Evolutionary conservation across 2,888 invertebrate species (phyloP).

Genomic region (Drosophila trichaetosa): DNA sequence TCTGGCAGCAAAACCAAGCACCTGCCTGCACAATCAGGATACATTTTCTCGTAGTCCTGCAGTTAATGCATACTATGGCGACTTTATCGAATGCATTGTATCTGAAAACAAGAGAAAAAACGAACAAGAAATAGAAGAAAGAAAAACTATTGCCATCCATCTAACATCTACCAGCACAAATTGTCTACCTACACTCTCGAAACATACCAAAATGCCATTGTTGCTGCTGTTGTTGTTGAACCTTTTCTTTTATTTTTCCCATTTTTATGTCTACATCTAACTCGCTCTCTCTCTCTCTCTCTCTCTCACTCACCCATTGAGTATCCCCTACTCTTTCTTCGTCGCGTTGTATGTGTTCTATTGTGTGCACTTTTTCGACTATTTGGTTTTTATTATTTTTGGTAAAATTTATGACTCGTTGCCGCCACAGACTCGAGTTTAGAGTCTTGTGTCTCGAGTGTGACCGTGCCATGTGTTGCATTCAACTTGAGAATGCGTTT

Average conservation of each 20-base stretch:
- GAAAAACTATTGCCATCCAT: constrained; percentile 29
- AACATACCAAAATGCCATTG: constrained; percentile 59
- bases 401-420: constrained; percentile 72
- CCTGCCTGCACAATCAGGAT: constrained; percentile 44
- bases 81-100: constrained; percentile 57
- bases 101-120: constrained; percentile 8
- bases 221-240: constrained; percentile 26
- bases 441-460: constrained; percentile 46
- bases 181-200: constrained; percentile 62
- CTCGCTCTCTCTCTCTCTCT: constrained; percentile 15
- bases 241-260: constrained; percentile 50
- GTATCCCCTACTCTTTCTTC: neutral
- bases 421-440: constrained; percentile 45
- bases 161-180: constrained; percentile 43
- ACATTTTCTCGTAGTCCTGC: constrained; percentile 14
- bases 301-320: constrained; percentile 1
- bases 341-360: constrained; percentile 26
- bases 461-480: constrained; percentile 69
- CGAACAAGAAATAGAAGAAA: neutral
- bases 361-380: constrained; percentile 62
- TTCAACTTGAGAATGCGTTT: constrained; percentile 69
- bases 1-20: constrained; percentile 11
- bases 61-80: constrained; percentile 5
- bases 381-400: constrained; percentile 78
- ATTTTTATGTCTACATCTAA: constrained; percentile 34